Base-by-base conservation (phyloP, 1,140 invertebrate genomes). In the Luehdorfia chinensis region DNA sequence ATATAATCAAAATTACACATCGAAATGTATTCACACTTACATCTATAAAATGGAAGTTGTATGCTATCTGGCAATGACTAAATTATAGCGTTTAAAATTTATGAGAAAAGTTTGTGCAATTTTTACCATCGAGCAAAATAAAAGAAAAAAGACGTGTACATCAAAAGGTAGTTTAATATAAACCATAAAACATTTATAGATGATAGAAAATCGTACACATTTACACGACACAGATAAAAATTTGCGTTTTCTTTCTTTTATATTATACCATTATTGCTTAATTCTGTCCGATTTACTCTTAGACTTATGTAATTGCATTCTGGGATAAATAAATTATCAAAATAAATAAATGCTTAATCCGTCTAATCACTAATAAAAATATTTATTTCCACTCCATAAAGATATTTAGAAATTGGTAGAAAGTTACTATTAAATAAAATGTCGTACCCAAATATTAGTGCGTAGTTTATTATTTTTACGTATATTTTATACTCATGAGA, bases 11-110 rank as follows among this genome's bases (percentile, higher is more conserved):
- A 61, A 52, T 31, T 62, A 65, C 56, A 72, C 63, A 69, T 68
- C 55, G 31, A 73, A 73, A 73, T 63, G 64, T 59, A 55, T 59
- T 66, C 67, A 66, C 61, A 66, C 67, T 69, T 69, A 74, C 34
- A 51, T 45, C 64, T 70, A 69, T 39, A 57, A 53, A 59, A 59
- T 59, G 55, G 59, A 64, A 68, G 55, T 60, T 43, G 47, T 39
- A 52, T 37, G n/a, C n/a, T n/a, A 59, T 45, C 15, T 68, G 63
- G 63, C 69, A 65, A 65, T 69, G 44, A 59, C 57, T 55, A 59
- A 31, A 31, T 31, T 50, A 52, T 51, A 39, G 47, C 45, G 27
- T 46, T 13, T 27, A 50, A 57, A 1, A 13, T 15, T 33, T 7
- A 33, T n/a, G n/a, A n/a, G n/a, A n/a, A n/a, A 34, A 50, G 25